Conservation (phyloP, 2,888 invertebrate genomes). For the Dexiosoma caninum region DNA sequence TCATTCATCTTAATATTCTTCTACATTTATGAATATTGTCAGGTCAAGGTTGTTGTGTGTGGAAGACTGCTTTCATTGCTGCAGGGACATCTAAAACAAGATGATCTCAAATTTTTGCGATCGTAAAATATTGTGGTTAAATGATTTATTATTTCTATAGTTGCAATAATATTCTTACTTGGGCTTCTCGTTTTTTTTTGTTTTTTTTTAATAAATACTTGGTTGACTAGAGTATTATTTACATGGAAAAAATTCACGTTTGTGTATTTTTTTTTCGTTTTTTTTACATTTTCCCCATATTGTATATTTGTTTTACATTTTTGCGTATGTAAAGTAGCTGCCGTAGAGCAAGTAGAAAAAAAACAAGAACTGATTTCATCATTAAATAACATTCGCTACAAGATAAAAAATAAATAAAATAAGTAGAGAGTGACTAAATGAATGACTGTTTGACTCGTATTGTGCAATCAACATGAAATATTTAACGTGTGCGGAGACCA, state of each 20-base stretch:
- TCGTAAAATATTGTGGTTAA: conserved; percentile 36
- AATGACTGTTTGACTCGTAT: conserved; percentile 23
- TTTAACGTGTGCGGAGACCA: conserved; percentile 35
- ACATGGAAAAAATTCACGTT: neutral
- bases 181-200: conserved; percentile 5
- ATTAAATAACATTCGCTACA: conserved; percentile 25
- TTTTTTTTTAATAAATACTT: conserved; percentile 34
- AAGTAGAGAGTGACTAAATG: conserved; percentile 25
- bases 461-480: conserved; percentile 39
- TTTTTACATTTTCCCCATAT: conserved; percentile 1
- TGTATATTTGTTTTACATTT: conserved; percentile 2
- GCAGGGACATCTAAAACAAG: neutral
- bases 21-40: neutral
- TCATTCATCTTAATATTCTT: neutral
- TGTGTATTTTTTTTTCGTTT: too few relatives aligned
- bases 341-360: neutral
- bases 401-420: neutral
- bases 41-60: conserved; percentile 20
- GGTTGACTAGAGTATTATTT: conserved; percentile 36
- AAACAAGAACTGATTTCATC: conserved; percentile 13
- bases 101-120: neutral
- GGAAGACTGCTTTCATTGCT: neutral
- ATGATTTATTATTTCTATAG: conserved; percentile 40
- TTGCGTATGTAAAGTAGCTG: neutral
- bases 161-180: conserved; percentile 23